Evolutionary conservation across 1,140 invertebrate species (phyloP), one percentile per base, ranked within the genome.

Genomic region (Cyclargus thomasi): DNA sequence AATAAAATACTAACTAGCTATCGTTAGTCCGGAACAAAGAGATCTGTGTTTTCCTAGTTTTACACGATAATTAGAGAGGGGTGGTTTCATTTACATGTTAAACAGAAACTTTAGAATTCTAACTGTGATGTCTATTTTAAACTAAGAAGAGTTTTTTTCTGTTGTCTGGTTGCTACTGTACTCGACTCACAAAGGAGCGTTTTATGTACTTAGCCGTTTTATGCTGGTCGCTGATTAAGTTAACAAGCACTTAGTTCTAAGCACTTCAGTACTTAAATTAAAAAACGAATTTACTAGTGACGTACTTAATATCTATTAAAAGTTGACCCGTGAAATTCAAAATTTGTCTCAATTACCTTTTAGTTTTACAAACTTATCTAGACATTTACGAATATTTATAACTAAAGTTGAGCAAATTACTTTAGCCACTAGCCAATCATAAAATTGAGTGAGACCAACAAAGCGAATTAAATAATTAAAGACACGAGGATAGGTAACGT

Each of bases 31-130:
- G 17, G 18, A 59, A 59, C 55, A 59, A 59, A 59, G 17, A 21
- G 17, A 59, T 59, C 55, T 59, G 55, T 59, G 20, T 59, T 59
- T 59, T 59, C 53, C 55, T 59, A 59, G 55, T 59, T 59, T 59
- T 59, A 59, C 55, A 59, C 7, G 55, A 59, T 59, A 59, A 59
- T 59, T 59, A 59, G 55, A 59, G 55, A 59, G 55, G 55, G 55
- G 55, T 20, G 55, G 55, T 59, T 59, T 59, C 55, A 21, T 59
- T 59, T 59, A 59, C 55, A 20, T 11, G 17, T 20, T 18, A 20
- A 59, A 59, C 20, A 59, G 55, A 17, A 59, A 59, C 55, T 59
- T 59, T 59, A 59, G 55, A 59, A 59, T 59, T 59, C 55, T 55
- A 55, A 55, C 18, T 55, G 18, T 17, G 53, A 18, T 8, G 14